Evolutionary conservation across 2,113 vertebrate genomes (phyloP).

Genomic region (Catagonus wagneri): DNA sequence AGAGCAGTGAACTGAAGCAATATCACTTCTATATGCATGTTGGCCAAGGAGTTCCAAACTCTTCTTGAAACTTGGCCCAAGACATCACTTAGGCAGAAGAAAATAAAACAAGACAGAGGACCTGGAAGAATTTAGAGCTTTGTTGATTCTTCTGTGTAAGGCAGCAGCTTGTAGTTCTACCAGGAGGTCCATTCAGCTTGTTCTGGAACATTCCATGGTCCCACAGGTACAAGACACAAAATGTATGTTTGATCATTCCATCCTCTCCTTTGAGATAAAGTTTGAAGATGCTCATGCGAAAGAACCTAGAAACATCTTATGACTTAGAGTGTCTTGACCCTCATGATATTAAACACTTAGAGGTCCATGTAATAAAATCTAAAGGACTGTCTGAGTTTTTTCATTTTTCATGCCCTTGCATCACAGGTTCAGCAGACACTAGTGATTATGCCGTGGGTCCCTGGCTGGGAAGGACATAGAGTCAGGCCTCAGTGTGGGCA

Average conservation of each 20-base stretch:
- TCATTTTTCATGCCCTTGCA: background rate
- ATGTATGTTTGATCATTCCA: background rate
- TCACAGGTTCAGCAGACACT: background rate
- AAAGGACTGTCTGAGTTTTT: background rate
- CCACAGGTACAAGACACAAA: background rate
- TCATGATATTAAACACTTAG: background rate
- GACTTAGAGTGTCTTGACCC: background rate
- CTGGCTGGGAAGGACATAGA: background rate
- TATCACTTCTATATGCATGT: accelerated
- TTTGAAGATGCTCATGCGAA: background rate
- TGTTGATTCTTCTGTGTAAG: background rate
- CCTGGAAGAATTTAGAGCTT: background rate
- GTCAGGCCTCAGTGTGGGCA: background rate
- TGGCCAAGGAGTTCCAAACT: background rate
- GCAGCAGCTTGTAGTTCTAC: background rate
- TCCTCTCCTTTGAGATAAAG: background rate
- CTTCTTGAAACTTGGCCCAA: background rate
- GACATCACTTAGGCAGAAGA: background rate
- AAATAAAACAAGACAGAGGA: too few species aligned
- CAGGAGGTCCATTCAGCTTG: background rate
- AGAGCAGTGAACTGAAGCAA: background rate
- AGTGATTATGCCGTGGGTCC: background rate
- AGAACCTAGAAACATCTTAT: background rate
- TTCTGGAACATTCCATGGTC: background rate
- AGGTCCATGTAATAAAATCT: background rate